Percentiles rank a stretch among this genome's conserved stretches.
These are phyloP conservation scores for Tyrannus savana DNA, from an alignment of 2,113 vertebrate genomes.

Conservation along the genomic window DNA sequence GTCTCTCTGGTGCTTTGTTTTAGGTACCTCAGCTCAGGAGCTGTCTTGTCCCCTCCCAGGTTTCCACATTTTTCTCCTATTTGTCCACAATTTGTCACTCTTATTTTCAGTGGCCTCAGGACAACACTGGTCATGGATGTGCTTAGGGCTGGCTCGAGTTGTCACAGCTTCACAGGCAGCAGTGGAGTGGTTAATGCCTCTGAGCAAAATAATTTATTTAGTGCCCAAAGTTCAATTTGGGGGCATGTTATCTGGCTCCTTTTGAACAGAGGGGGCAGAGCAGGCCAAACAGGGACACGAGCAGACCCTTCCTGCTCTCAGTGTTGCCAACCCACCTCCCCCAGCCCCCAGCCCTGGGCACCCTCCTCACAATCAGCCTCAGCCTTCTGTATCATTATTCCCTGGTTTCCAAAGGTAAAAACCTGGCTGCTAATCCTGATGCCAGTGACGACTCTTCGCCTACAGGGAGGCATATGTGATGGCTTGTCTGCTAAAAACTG, in stretches of 20 bases:
- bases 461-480: constrained; percentile 59
- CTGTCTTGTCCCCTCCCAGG: neutral
- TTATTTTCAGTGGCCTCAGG: neutral
- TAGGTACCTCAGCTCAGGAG: neutral
- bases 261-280: neutral
- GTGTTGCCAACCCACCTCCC: neutral
- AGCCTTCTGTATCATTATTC: neutral
- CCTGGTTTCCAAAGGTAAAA: constrained; percentile 24
- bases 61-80: neutral
- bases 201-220: neutral
- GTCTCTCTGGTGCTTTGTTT: neutral
- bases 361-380: neutral
- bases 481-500: constrained; percentile 62
- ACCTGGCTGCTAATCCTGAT: constrained; percentile 39
- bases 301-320: neutral
- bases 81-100: neutral
- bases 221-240: neutral
- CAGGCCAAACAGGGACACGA: fast-evolving
- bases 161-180: neutral
- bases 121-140: neutral
- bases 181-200: neutral
- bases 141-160: neutral
- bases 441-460: constrained; percentile 56
- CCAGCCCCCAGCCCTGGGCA: neutral
- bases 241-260: neutral